Percentiles rank a stretch among this genome's conserved stretches.
Conservation (phyloP, 1,140 invertebrate species). For the Aphelenchoides fujianensis region DNA sequence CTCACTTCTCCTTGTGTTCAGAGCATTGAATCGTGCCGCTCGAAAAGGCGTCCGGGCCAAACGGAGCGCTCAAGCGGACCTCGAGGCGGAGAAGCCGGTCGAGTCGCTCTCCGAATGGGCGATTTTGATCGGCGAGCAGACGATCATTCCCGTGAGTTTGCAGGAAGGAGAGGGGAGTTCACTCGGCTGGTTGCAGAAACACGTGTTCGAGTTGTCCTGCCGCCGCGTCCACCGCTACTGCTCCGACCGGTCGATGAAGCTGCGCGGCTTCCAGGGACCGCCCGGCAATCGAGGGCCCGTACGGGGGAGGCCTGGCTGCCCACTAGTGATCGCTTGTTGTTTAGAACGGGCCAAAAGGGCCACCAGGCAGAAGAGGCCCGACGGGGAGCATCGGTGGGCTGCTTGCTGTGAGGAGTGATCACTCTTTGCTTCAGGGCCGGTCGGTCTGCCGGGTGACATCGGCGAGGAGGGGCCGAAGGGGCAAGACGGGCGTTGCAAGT, state of each 20-base stretch:
- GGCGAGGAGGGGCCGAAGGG: conserved; percentile 56
- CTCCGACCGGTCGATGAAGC: conserved; percentile 53
- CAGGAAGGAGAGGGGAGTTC: conserved; percentile 17
- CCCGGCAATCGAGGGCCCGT: conserved; percentile 33
- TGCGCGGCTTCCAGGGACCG: conserved; percentile 51
- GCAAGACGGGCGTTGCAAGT: background rate
- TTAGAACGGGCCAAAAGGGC: conserved; percentile 15
- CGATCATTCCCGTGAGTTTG: conserved; percentile 56
- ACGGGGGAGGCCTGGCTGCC: conserved; percentile 27
- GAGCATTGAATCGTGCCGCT: background rate
- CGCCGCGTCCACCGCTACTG: conserved; percentile 56
- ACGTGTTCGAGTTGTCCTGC: conserved; percentile 60
- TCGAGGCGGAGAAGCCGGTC: conserved; percentile 2
- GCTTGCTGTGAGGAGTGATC: too few species aligned
- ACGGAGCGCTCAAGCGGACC: background rate
- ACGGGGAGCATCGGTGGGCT: conserved; percentile 38
- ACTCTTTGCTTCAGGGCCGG: too few species aligned
- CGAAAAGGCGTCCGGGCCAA: conserved; percentile 1
- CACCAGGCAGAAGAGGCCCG: conserved; percentile 14
- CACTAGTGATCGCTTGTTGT: conserved; percentile 16
- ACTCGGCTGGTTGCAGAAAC: conserved; percentile 52
- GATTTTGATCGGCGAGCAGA: conserved; percentile 59
- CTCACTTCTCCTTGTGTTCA: too few species aligned
- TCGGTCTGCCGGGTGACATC: conserved; percentile 45
- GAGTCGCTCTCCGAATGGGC: conserved; percentile 45